Evolutionary conservation across 2,113 vertebrate species (phyloP).

Genomic region (Ochotona curzoniae): DNA sequence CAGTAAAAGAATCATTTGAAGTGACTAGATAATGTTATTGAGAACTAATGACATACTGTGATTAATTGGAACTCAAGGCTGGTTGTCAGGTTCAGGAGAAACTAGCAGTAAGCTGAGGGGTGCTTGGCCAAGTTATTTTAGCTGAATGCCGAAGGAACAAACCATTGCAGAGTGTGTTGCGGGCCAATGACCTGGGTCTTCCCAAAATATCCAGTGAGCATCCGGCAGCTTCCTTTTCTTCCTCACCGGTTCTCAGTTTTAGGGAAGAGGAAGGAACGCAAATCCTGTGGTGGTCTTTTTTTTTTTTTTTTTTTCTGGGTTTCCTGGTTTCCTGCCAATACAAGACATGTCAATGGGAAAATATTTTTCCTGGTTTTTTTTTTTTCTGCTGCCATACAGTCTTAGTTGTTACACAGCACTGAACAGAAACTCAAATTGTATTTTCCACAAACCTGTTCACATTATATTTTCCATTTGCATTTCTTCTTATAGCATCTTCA

Average conservation of each 20-base stretch:
- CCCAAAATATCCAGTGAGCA: constrained; percentile 79
- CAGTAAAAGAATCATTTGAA: neutral
- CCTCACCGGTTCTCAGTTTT: constrained; percentile 74
- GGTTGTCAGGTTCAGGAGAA: neutral
- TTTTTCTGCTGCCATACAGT: neutral
- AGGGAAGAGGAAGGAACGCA: constrained; percentile 76
- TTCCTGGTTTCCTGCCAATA: constrained; percentile 82
- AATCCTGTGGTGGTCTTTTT: constrained; percentile 83
- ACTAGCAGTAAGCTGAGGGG: neutral
- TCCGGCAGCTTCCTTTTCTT: constrained; percentile 82
- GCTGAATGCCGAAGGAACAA: constrained; percentile 23
- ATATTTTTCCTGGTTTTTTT: constrained; percentile 53
- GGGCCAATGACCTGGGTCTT: constrained; percentile 55
- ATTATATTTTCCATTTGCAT: constrained; percentile 9
- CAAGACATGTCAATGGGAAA: constrained; percentile 75
- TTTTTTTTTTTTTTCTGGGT: too few species aligned
- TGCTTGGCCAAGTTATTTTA: neutral
- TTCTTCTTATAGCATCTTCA: neutral
- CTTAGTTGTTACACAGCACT: neutral
- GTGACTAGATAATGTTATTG: neutral
- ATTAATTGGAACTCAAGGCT: neutral
- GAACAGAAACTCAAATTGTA: neutral
- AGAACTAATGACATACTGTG: neutral
- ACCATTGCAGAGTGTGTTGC: constrained; percentile 39
- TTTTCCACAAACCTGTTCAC: neutral